Evolutionary conservation across 23 tunicate genomes (phyloP), one percentile per base, ranked within the genome.

Genomic region (Diplosoma virens): DNA sequence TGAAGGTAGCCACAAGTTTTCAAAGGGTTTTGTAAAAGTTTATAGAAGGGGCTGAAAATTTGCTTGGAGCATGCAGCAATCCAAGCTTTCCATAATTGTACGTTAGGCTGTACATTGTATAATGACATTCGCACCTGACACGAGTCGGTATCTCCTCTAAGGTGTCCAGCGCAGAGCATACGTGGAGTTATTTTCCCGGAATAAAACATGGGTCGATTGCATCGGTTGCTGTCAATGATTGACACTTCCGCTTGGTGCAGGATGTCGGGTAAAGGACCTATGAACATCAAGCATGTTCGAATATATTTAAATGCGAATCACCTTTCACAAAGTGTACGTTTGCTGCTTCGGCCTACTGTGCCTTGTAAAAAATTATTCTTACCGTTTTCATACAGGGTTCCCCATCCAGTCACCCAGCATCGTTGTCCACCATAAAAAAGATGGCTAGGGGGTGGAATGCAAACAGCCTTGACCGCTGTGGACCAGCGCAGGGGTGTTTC

Each of bases 401-500:
- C 83, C 83, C 83, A 78, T 1, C 83, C 83, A 6, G 83, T 78
- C 29, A 78, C 32, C 83, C 83, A 78, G 36, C 83, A 78, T n/a
- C 23, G 35, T 41, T 78, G 75, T 2, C 75, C 76, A 23, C 27
- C 59, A 25, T 66, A 65, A 23, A 78, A 78, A 16, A 78, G 33
- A 37, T 78, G 83, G 45, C 53, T 65, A 17, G 59, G 33, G n/a
- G 75, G 71, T 1, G 83, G 83, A 25, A 78, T 23, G 33, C 83
- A 78, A 14, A 66, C 34, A 18, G 32, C 58, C 6, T 21, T 47
- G 4, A 47, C 17, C 6, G 36, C 35, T 7, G n/a, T 7, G 3
- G 71, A 65, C 14, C 26, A 25, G n/a, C 9, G 9, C 11, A 65
- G 24, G 3, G 79, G 21, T 17, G 29, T 21, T 22, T 21, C 25